phyloP scores from a whole-genome alignment of 2,113 vertebrate species.

The Ginglymostoma cirratum region DNA sequence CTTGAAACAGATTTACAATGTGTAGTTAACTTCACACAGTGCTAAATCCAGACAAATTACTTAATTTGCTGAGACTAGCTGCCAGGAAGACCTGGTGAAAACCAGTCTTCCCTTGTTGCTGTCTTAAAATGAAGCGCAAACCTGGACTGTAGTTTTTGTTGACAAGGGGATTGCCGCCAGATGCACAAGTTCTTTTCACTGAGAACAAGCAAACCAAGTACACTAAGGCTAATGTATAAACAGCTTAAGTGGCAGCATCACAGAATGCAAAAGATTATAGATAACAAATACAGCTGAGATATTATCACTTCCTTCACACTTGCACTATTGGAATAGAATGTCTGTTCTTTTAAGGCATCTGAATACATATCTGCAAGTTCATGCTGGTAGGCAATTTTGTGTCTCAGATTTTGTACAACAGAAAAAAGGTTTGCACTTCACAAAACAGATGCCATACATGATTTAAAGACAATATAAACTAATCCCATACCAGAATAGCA shows the following conservation, averaged over 20 bases:
- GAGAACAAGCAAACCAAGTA: neutral
- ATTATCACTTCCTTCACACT: neutral
- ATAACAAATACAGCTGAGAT: neutral
- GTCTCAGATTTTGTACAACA: neutral
- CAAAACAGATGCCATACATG: neutral
- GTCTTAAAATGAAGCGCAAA: neutral
- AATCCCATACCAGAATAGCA: constrained; percentile 42
- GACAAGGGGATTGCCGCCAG: neutral
- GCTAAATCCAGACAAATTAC: neutral
- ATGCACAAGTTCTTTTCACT: neutral
- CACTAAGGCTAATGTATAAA: neutral
- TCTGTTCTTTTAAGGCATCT: neutral
- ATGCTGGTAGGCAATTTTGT: neutral
- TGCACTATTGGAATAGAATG: neutral
- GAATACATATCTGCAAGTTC: neutral
- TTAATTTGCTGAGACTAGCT: neutral
- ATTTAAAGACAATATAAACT: constrained; percentile 41
- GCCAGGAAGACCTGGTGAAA: neutral
- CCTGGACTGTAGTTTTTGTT: neutral
- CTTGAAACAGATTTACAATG: neutral
- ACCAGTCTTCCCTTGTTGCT: neutral
- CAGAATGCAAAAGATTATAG: neutral
- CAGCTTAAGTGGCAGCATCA: neutral
- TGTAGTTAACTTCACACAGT: neutral
- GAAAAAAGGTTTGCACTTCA: neutral